Conservation (phyloP, 2,113 vertebrate genomes). For the Chaenogobius annularis region DNA sequence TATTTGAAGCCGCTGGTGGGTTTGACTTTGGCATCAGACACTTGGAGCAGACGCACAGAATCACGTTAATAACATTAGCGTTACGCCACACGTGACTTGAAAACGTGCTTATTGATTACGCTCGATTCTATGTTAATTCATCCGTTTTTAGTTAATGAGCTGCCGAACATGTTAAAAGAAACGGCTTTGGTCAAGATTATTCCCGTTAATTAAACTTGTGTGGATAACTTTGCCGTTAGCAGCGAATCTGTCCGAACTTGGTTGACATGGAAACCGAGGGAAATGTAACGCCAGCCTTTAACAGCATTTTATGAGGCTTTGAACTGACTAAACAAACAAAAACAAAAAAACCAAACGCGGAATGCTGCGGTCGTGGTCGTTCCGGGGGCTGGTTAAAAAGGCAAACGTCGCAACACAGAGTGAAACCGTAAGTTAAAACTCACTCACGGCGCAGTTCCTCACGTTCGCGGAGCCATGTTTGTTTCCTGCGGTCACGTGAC, state of each 20-base stretch:
- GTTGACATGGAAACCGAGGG: constrained; percentile 3
- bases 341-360: background rate
- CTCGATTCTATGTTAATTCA: too few species aligned
- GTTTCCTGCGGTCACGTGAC: constrained; percentile 33
- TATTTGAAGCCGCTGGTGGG: background rate
- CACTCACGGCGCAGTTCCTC: constrained; percentile 28
- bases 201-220: background rate
- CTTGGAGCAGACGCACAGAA: too few species aligned
- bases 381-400: rapidly evolving
- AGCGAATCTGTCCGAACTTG: background rate
- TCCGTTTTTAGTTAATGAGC: too few species aligned
- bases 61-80: too few species aligned
- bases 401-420: background rate
- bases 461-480: constrained; percentile 60
- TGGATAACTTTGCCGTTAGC: too few species aligned
- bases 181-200: too few species aligned
- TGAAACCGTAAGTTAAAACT: background rate
- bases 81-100: too few species aligned
- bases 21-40: too few species aligned
- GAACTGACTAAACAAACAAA: background rate
- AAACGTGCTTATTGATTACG: too few species aligned
- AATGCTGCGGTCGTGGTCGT: background rate
- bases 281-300: background rate
- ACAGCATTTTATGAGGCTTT: background rate
- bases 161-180: too few species aligned